phyloP scores from a whole-genome alignment of 1,140 invertebrate species.

The Phortica variegata region DNA sequence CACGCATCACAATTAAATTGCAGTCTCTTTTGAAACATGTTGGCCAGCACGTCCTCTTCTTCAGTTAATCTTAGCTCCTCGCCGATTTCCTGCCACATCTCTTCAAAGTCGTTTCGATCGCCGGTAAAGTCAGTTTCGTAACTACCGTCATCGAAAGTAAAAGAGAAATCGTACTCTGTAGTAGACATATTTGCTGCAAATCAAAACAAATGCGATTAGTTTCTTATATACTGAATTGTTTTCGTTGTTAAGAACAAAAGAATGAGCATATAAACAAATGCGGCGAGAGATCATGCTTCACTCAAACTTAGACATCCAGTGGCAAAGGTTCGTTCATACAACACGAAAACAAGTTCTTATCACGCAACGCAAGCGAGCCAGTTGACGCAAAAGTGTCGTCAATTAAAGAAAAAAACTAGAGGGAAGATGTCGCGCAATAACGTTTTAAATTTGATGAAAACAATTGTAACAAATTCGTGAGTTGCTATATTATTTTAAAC shows the following conservation, averaged over 20 bases:
- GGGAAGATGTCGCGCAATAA: slow-evolving; percentile 47
- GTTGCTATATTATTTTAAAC: slow-evolving; percentile 3
- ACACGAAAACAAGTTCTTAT: too few relatives aligned
- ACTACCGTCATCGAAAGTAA: slow-evolving; percentile 6
- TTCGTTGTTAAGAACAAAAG: too few relatives aligned
- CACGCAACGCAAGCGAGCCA: too few relatives aligned
- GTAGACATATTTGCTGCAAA: too few relatives aligned
- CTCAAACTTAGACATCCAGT: too few relatives aligned
- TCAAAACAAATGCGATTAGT: too few relatives aligned
- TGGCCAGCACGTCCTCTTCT: background rate
- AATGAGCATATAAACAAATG: too few relatives aligned
- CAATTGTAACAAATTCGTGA: slow-evolving; percentile 42
- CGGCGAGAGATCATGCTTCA: too few relatives aligned
- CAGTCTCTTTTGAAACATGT: background rate
- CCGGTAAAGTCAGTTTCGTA: slow-evolving; percentile 5
- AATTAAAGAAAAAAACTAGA: too few relatives aligned
- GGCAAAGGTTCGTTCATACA: too few relatives aligned
- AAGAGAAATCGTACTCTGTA: slow-evolving; percentile 7
- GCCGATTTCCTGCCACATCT: slow-evolving; percentile 18
- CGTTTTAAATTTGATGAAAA: slow-evolving; percentile 44
- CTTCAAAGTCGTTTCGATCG: slow-evolving; percentile 18
- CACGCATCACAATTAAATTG: background rate
- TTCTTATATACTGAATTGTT: too few relatives aligned
- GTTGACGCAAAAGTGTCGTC: too few relatives aligned
- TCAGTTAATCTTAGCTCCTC: slow-evolving; percentile 4